Conservation (phyloP, 2,888 invertebrate species). For the Druceiella hillmani region DNA sequence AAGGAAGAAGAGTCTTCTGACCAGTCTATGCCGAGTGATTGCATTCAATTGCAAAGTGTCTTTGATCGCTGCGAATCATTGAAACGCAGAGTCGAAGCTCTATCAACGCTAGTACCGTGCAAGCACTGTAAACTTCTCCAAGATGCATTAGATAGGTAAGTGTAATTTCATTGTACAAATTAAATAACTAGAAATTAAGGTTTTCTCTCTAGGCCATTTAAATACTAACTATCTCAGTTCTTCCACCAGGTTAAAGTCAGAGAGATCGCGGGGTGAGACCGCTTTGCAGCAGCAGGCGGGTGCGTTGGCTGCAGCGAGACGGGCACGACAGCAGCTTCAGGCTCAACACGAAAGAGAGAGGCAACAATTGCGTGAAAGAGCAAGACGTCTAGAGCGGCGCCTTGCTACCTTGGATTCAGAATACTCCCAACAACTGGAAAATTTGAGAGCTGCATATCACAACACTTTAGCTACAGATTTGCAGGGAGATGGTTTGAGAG, state of each 20-base stretch:
- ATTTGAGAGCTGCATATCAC: constrained; percentile 71
- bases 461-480: constrained; percentile 55
- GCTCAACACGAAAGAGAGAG: constrained; percentile 53
- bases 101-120: constrained; percentile 47
- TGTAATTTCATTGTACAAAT: constrained; percentile 7
- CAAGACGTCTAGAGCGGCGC: constrained; percentile 64
- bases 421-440: constrained; percentile 77
- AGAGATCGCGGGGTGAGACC: constrained; percentile 39
- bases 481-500: constrained; percentile 60
- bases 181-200: too few species aligned
- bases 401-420: constrained; percentile 74
- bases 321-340: constrained; percentile 41
- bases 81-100: constrained; percentile 44
- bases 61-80: constrained; percentile 41
- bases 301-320: constrained; percentile 42
- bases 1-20: constrained; percentile 18
- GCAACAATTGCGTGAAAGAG: constrained; percentile 61
- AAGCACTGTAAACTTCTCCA: constrained; percentile 50
- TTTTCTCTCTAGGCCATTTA: too few species aligned
- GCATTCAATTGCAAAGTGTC: constrained; percentile 22
- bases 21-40: constrained; percentile 14
- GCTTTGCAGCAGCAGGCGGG: constrained; percentile 42
- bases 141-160: constrained; percentile 48
- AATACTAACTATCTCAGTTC: not conserved
- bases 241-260: constrained; percentile 33